Conservation (phyloP, 2,113 vertebrate genomes). For the Struthio camelus region DNA sequence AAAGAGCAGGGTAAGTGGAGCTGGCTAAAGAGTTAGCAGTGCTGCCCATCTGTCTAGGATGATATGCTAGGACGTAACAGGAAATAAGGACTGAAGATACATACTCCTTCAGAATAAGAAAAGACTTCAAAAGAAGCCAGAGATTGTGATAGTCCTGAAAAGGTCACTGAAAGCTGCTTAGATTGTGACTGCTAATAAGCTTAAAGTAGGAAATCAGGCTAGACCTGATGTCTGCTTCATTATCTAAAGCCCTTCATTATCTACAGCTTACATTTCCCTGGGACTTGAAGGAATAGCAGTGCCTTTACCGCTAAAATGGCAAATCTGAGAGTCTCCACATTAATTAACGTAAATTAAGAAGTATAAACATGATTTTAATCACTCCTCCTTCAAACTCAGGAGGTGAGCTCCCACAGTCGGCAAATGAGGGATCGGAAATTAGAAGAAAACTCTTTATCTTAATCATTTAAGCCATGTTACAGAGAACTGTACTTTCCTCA, state of each 20-base stretch:
- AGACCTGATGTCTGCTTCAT: background rate
- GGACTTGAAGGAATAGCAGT: background rate
- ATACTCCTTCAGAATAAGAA: background rate
- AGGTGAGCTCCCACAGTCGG: background rate
- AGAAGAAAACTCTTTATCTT: background rate
- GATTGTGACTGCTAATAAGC: background rate
- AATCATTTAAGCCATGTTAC: background rate
- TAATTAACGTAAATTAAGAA: background rate
- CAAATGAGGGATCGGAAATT: background rate
- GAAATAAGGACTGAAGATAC: background rate
- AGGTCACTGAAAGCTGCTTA: background rate
- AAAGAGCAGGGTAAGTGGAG: background rate
- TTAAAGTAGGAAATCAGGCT: background rate
- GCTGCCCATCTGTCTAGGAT: background rate
- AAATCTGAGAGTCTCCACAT: background rate
- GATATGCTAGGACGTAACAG: background rate
- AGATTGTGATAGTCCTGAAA: background rate
- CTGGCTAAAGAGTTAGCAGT: accelerated
- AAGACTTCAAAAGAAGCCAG: background rate
- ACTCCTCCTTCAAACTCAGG: background rate
- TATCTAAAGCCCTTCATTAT: background rate
- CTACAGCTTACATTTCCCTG: background rate
- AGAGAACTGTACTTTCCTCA: background rate
- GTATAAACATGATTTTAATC: background rate
- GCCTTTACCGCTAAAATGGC: background rate